Base-by-base conservation (phyloP, 2,113 vertebrate genomes). In the Phyllostomus hastatus region DNA sequence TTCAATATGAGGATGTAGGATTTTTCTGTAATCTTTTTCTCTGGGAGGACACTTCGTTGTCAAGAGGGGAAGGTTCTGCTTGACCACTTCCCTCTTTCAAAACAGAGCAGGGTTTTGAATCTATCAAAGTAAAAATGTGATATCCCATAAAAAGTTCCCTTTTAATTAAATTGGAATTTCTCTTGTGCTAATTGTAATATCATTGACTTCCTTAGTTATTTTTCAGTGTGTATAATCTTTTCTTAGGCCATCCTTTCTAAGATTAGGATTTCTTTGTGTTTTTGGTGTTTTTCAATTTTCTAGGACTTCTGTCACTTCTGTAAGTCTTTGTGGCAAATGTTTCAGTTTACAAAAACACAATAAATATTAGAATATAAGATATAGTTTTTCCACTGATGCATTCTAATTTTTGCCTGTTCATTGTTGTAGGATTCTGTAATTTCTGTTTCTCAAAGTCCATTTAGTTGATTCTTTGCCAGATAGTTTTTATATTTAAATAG, bases 401-500 rank as follows among this genome's bases (percentile, higher is more conserved):
- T 96, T 98, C 31, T 73, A 43, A 59, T 94, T 91, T 66, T 14
- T 59, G 46, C 52, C 31, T 1, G 67, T 88, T 96, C 85, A 43
- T 52, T 57, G 73, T 54, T 96, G 64, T 67, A 70, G 69, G 69
- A 22, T 95, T 79, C n/a, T 93, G 38, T 96, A 19, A 46, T 94
- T 87, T 96, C 69, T 69, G 50, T 88, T 96, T 96, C 1, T 95
- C 70, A 80, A 97, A 96, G 52, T 0, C 3, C 35, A 87, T 87
- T 85, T 80, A 70, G 19, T 82, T 38, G n/a, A 54, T 96, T 88
- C 78, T 81, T 84, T 96, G 84, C 86, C 89, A 96, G 14, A 33
- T 95, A 93, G 31, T 67, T 97, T 96, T 83, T n/a, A 31, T 88
- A 76, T 79, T 90, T 70, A 64, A 93, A 43, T 93, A 86, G 76